phyloP scores from a whole-genome alignment of 2,888 invertebrate species.

The Prosopocoilus inquinatus region DNA sequence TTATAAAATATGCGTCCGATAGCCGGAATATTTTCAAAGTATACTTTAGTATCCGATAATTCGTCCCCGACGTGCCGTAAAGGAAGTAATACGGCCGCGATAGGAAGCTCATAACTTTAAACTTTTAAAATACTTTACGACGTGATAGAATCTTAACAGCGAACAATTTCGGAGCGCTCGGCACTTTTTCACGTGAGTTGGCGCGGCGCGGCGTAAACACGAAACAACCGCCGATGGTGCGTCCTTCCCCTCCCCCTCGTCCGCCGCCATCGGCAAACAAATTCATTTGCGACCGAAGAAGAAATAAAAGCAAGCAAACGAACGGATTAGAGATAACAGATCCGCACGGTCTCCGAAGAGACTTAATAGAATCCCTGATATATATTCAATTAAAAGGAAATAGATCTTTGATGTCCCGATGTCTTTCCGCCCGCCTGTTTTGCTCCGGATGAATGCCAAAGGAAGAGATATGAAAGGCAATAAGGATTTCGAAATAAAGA shows the following conservation, averaged over 20 bases:
- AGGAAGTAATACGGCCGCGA: conserved; percentile 18
- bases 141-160: conserved; percentile 27
- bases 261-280: too few species aligned
- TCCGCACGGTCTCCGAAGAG: conserved; percentile 3
- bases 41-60: conserved; percentile 24
- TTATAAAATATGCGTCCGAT: conserved; percentile 12
- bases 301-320: too few species aligned
- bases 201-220: not conserved
- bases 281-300: too few species aligned
- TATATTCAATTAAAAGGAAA: conserved; percentile 25
- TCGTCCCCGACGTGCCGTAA: conserved; percentile 26
- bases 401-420: conserved; percentile 24
- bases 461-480: not conserved
- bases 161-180: not conserved
- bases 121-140: conserved; percentile 31
- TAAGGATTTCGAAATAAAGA: conserved; percentile 1
- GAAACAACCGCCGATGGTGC: not conserved
- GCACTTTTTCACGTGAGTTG: not conserved
- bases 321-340: conserved; percentile 1
- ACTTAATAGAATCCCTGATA: conserved; percentile 22
- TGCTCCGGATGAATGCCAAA: not conserved
- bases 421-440: conserved; percentile 16
- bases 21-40: conserved; percentile 21
- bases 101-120: conserved; percentile 27
- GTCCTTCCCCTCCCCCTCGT: too few species aligned